These are phyloP conservation scores for Dicycla oo DNA, from an alignment of 2,888 invertebrate genomes.

Conservation along the genomic window DNA sequence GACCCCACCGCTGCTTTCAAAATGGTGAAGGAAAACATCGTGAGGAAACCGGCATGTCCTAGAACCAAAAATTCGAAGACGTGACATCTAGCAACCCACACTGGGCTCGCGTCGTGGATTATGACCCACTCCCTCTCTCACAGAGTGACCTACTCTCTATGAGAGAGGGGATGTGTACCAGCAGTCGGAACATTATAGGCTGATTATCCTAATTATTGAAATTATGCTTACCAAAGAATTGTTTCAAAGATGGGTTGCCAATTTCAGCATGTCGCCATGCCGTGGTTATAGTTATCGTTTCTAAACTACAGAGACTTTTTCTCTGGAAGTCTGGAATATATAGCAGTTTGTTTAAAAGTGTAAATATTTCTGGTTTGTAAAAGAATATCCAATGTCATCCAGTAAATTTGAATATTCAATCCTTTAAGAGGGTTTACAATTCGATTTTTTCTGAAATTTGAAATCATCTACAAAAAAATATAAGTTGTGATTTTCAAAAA, in stretches of 20 bases:
- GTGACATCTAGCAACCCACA: no score
- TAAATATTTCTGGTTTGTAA: not conserved
- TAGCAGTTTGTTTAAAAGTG: not conserved
- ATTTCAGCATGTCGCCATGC: not conserved
- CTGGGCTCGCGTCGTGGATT: no score
- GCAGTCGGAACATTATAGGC: no score
- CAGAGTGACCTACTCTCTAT: no score
- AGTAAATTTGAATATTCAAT: no score
- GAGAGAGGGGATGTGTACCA: no score
- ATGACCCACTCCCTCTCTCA: no score
- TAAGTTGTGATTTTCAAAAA: not conserved
- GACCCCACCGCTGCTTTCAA: no score
- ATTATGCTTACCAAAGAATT: not conserved
- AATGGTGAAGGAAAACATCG: no score
- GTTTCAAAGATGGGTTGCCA: not conserved
- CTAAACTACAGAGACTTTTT: not conserved
- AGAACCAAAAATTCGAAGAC: no score
- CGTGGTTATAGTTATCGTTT: not conserved
- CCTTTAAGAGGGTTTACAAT: no score
- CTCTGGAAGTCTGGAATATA: not conserved
- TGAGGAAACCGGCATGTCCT: no score
- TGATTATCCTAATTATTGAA: not conserved
- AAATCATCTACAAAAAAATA: not conserved
- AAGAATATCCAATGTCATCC: not conserved
- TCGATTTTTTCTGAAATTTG: not conserved